Evolutionary conservation across 2,888 invertebrate genomes (phyloP).

Genomic region (Crossocerus cetratus): DNA sequence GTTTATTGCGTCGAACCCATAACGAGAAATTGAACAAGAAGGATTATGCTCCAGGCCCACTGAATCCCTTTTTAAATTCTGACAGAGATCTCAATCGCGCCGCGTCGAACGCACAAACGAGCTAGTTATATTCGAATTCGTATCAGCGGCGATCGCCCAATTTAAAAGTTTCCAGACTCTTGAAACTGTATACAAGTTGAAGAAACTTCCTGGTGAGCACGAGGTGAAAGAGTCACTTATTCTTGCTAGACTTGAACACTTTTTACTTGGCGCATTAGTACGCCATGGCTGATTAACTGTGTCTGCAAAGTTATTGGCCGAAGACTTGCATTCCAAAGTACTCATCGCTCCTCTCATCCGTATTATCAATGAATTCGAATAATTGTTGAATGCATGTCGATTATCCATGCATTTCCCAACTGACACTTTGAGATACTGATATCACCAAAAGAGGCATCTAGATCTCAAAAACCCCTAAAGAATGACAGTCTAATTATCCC

Average conservation of each 20-base stretch:
- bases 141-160: slow-evolving; percentile 48
- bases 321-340: no score
- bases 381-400: no score
- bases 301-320: no score
- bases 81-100: slow-evolving; percentile 24
- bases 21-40: slow-evolving; percentile 3
- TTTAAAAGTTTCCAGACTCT: slow-evolving; percentile 54
- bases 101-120: slow-evolving; percentile 46
- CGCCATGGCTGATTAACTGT: not conserved
- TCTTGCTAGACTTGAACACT: slow-evolving; percentile 3
- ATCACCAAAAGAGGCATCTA: no score
- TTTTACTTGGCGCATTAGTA: slow-evolving; percentile 7
- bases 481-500: not conserved
- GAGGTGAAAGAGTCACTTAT: not conserved
- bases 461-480: not conserved
- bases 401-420: no score
- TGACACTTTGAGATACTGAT: no score
- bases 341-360: no score
- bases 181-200: slow-evolving; percentile 35
- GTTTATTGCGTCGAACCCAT: no score
- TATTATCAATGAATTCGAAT: no score
- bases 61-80: slow-evolving; percentile 36
- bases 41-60: slow-evolving; percentile 16
- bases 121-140: slow-evolving; percentile 44
- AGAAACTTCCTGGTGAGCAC: slow-evolving; percentile 1